A percentile compares a stretch with the other conserved stretches of the same genome.
phyloP scores from a whole-genome alignment of 2,113 vertebrate genomes.

The Rhynchomys soricoides region DNA sequence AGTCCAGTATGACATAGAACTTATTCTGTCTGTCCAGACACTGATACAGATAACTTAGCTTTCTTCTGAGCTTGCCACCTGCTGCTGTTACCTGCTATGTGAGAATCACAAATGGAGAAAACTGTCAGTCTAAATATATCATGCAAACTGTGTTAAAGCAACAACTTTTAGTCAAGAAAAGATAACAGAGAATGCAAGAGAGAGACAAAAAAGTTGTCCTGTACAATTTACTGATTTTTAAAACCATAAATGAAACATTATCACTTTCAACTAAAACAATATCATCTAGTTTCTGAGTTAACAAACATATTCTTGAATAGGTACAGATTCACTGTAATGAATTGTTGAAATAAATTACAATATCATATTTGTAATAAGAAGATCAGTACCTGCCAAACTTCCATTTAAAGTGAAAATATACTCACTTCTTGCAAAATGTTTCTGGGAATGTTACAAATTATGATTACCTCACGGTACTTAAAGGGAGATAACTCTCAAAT shows the following conservation, averaged over 20 bases:
- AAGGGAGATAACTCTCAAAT: background rate
- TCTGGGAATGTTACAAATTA: background rate
- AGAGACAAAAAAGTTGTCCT: background rate
- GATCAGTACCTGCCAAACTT: background rate
- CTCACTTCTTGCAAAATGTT: background rate
- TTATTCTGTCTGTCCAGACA: background rate
- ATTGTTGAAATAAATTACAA: background rate
- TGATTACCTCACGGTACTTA: background rate
- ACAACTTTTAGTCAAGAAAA: background rate
- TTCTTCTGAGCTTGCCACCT: background rate
- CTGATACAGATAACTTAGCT: background rate
- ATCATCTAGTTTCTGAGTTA: background rate
- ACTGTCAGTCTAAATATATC: accelerated
- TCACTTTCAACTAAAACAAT: background rate
- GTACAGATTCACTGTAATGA: too few species aligned
- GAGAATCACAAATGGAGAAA: background rate
- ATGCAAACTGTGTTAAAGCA: background rate
- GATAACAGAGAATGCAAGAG: background rate
- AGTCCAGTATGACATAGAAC: too few species aligned
- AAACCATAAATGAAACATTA: background rate
- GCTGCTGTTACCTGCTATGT: background rate
- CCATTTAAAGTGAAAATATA: background rate
- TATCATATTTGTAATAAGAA: background rate
- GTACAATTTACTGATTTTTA: background rate
- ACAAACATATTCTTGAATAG: background rate